Percentiles rank a stretch among this genome's conserved stretches.
Conservation (phyloP, 2,113 vertebrate species). For the Hiodon alosoides region DNA sequence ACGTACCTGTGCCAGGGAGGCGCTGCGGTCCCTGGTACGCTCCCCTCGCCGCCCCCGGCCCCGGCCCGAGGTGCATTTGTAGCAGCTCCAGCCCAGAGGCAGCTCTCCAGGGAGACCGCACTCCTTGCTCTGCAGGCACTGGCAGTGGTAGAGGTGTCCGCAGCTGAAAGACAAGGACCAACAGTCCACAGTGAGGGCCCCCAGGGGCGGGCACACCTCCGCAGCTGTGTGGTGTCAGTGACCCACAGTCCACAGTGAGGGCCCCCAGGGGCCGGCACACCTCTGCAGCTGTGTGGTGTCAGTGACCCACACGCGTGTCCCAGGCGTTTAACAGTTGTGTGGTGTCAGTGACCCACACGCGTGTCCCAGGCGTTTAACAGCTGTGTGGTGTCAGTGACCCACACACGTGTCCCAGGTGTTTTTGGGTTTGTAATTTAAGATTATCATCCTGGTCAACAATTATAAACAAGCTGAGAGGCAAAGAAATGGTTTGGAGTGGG, state of each 20-base stretch:
- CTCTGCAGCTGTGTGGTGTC: neutral
- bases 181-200: too few relatives aligned
- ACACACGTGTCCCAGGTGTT: neutral
- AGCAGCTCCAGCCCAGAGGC: slow-evolving; percentile 80
- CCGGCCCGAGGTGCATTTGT: slow-evolving; percentile 75
- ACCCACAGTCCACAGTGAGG: too few relatives aligned
- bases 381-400: neutral
- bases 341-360: too few relatives aligned
- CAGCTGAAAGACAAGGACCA: slow-evolving; percentile 65
- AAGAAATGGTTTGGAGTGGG: neutral
- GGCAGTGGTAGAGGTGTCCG: slow-evolving; percentile 89
- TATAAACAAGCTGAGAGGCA: neutral
- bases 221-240: too few relatives aligned
- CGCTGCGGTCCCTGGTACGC: slow-evolving; percentile 51
- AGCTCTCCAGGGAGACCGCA: slow-evolving; percentile 55
- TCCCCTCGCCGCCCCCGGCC: slow-evolving; percentile 49
- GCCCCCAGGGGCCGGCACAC: neutral
- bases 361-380: neutral
- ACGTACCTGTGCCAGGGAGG: slow-evolving; percentile 76
- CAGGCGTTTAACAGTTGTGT: too few relatives aligned
- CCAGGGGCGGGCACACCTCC: neutral
- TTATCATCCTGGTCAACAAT: too few relatives aligned
- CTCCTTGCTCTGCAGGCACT: slow-evolving; percentile 85
- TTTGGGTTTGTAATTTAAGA: too few relatives aligned
- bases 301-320: neutral